A percentile compares a stretch with the other conserved stretches of the same genome.
These are phyloP conservation scores for Microctenopoma lineatum DNA, from an alignment of 2,797 vertebrate genomes.

Conservation along the genomic window DNA sequence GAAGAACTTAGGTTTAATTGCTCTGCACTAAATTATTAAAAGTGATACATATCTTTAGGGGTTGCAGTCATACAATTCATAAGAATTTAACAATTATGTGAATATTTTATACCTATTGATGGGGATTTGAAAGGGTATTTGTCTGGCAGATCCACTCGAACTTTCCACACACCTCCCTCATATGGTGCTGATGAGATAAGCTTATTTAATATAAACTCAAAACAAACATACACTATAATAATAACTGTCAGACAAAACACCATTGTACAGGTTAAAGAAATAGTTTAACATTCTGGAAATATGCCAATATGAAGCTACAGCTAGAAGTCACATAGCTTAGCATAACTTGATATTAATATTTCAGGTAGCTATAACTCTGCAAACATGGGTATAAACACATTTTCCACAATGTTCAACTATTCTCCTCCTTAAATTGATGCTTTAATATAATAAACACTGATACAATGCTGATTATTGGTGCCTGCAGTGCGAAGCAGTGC, in stretches of 20 bases:
- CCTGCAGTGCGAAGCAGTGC: too few relatives aligned
- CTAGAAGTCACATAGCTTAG: background rate
- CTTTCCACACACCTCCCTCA: conserved; percentile 98
- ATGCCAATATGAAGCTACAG: too few relatives aligned
- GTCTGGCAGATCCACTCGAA: conserved; percentile 97
- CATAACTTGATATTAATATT: too few relatives aligned
- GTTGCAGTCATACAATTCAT: background rate
- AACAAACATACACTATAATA: background rate
- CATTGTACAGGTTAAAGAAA: background rate
- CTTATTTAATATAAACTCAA: background rate
- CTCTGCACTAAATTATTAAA: background rate
- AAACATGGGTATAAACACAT: too few relatives aligned
- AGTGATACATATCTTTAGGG: background rate
- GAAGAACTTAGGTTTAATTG: conserved; percentile 4
- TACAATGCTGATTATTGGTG: background rate
- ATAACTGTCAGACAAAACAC: background rate
- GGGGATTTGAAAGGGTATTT: conserved; percentile 99
- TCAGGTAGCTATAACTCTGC: too few relatives aligned
- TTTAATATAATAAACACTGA: background rate
- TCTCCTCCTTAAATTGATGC: too few relatives aligned
- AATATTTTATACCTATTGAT: conserved; percentile 90
- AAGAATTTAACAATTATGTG: background rate
- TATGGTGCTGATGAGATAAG: conserved; percentile 86
- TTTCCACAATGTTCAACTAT: too few relatives aligned
- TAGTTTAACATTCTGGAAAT: background rate